Evolutionary conservation across 2,113 vertebrate species (phyloP), one percentile per base, ranked within the genome.

Genomic region (Chamaetylas fuelleborni): DNA sequence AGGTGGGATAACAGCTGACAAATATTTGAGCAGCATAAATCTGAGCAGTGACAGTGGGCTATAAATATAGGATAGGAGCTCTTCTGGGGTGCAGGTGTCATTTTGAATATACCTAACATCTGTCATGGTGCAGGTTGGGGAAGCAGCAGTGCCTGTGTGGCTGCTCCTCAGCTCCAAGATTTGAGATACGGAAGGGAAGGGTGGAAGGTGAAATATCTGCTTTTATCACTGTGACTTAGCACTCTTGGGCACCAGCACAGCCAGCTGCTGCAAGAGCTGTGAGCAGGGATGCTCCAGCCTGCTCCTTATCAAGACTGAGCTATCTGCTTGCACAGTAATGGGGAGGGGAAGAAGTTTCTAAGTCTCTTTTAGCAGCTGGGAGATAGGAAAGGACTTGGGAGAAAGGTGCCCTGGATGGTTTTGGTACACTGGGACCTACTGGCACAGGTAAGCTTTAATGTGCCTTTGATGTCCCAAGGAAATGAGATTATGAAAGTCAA

Each of bases 11-110:
- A 89, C 94, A 92, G 90, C 92, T 80, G 73, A 92, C 95, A 96
- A 93, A 90, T 94, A 97, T 96, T 88, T 95, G 92, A 96, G 88
- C 12, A 3, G 50, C 72, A 86, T 95, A 87, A 94, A 95, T 92
- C 90, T 88, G 43, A 83, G 18, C 42, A 50, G 34, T 62, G 91
- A 57, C 79, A 88, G 66, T 40, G 64, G 92, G 47, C 66, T 89
- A 94, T 95, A 93, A 95, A 97, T 85, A 92, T 4, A 34, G 77
- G 67, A 69, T n/a, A 45, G 83, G 56, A 80, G 24, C 47, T 86
- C 51, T 88, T 93, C 62, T 42, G 86, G 72, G 82, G 86, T 86
- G 43, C 48, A 58, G 67, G 48, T 90, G 87, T 82, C 43, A 31
- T 53, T 86, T 29, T 61, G 76, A 69, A 76, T 85, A 51, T 40